Base-by-base conservation (phyloP, 2,797 vertebrate genomes). In the Phyllotis vaccarum region DNA sequence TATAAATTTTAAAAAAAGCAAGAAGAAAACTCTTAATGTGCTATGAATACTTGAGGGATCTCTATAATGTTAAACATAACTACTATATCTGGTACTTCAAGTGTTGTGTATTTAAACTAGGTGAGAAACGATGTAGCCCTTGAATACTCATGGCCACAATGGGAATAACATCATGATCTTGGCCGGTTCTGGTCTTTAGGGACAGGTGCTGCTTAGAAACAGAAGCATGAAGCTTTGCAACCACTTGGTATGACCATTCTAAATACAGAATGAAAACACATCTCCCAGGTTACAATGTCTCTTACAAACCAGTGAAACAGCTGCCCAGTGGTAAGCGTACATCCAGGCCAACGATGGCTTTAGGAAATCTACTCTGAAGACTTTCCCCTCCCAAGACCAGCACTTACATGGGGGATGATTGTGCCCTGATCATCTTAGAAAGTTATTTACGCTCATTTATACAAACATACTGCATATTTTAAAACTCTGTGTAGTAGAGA, bases 201-300 rank as follows among this genome's bases (percentile, higher is more conserved):
- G 89, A 96, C 68, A 1, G 0, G 7, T 22, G 74, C 66, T 97
- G 85, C 90, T 96, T 95, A 13, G 24, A 97, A 94, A 96, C 86
- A 10, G 76, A 90, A 60, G 72, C 62, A 89, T 7, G 17, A 81
- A 79, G 34, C 46, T 80, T 46, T 78, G 12, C 90, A 95, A 17
- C 72, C 80, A 46, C 93, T 87, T 90, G 92, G 82, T 82, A 94
- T 96, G 90, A 95, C 96, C 96, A 91, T 81, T 96, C 79, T 92
- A 87, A 92, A 85, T 12, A 76, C n/a, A 89, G 86, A 24, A 34
- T 56, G 21, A 16, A 66, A 87, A 70, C 72, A 70, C 72, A 74
- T 27, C 2, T 43, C 22, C 72, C 40, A 14, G 43, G 37, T 43
- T 24, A 27, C 40, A 46, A 7, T 29, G 5, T 75, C 2, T 27